These are phyloP conservation scores for Apaloderma vittatum DNA, from an alignment of 2,113 vertebrate genomes.

Conservation along the genomic window DNA sequence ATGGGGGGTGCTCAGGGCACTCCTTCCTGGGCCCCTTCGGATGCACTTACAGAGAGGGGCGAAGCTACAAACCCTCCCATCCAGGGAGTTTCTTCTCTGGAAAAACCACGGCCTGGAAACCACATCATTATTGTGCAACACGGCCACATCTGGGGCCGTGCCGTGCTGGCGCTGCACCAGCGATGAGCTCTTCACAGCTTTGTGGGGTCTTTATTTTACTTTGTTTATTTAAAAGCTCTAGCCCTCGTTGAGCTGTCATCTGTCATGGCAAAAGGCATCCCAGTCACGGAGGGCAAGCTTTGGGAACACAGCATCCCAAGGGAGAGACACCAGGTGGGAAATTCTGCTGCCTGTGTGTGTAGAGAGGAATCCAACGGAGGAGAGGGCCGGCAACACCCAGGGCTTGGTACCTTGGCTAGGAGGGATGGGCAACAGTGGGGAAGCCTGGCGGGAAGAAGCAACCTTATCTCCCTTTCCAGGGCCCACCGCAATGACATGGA, in stretches of 20 bases:
- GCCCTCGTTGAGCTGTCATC: accelerated
- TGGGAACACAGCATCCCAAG: not conserved
- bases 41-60: not conserved
- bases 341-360: not conserved
- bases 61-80: not conserved
- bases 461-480: constrained; percentile 69
- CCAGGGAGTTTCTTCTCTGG: not conserved
- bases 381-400: not conserved
- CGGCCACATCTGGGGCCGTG: not conserved
- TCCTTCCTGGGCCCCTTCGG: not conserved
- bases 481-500: constrained; percentile 94
- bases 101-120: not conserved
- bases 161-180: not conserved
- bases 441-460: not conserved
- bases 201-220: not conserved
- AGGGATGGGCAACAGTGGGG: not conserved
- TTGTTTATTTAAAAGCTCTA: constrained; percentile 26
- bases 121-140: not conserved
- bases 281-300: not conserved
- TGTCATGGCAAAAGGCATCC: not conserved
- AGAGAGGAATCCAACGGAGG: not conserved
- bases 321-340: not conserved
- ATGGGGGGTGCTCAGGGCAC: accelerated
- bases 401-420: not conserved
- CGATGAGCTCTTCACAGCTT: not conserved